phyloP scores from a whole-genome alignment of 2,113 vertebrate species.

The Lonchura striata region DNA sequence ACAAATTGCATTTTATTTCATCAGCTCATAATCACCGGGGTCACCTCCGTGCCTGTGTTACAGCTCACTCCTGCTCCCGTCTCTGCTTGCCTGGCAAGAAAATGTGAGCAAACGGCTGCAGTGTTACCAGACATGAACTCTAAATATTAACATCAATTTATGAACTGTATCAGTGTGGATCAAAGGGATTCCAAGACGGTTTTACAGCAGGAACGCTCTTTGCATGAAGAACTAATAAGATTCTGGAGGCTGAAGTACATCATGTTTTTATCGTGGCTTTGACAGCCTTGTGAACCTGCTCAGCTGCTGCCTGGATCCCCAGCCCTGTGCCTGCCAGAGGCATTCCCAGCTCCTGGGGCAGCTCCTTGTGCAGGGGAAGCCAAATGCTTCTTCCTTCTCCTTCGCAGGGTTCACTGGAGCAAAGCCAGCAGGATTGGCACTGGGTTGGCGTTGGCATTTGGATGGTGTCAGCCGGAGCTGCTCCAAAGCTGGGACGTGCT shows the following conservation, averaged over 20 bases:
- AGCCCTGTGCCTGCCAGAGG: not conserved
- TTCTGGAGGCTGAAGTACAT: slow-evolving; percentile 50
- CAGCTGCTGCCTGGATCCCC: not conserved
- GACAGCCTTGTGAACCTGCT: slow-evolving; percentile 31
- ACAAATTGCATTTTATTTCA: not conserved
- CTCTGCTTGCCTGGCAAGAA: not conserved
- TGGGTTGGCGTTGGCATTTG: not conserved
- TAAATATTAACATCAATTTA: slow-evolving; percentile 67
- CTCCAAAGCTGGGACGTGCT: not conserved
- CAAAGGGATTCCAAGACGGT: slow-evolving; percentile 56
- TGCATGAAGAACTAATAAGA: slow-evolving; percentile 50
- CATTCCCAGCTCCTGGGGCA: not conserved
- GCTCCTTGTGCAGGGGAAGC: not conserved
- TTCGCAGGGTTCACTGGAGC: not conserved
- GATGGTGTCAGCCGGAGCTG: not conserved
- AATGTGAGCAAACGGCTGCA: slow-evolving; percentile 46
- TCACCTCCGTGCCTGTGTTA: not conserved
- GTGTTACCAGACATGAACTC: slow-evolving; percentile 38
- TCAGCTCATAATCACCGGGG: not conserved
- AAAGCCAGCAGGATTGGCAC: fast-evolving
- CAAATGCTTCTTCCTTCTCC: not conserved
- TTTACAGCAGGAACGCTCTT: not conserved
- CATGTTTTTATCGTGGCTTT: slow-evolving; percentile 19
- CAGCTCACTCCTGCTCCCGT: not conserved
- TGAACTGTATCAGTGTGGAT: slow-evolving; percentile 57